Evolutionary conservation across 2,797 vertebrate genomes (phyloP).

Genomic region (Lateolabrax maculatus): DNA sequence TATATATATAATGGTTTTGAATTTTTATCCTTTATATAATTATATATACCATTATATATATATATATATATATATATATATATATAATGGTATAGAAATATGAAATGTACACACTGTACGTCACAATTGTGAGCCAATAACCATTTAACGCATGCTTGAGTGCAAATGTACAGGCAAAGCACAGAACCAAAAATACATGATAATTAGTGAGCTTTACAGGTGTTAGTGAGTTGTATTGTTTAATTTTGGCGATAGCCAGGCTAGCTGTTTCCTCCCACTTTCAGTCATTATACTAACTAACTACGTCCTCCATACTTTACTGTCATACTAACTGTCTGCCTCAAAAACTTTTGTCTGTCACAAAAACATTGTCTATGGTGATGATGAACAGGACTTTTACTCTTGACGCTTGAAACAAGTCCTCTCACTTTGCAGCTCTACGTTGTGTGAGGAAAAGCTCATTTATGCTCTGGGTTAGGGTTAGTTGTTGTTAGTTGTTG

Average conservation of each 20-base stretch:
- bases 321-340: too few species aligned
- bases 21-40: too few species aligned
- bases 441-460: not conserved
- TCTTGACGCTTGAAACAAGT: not conserved
- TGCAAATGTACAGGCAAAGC: not conserved
- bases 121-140: not conserved
- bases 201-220: not conserved
- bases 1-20: too few species aligned
- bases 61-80: too few species aligned
- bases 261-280: not conserved
- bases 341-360: not conserved
- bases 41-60: too few species aligned
- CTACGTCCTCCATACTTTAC: too few species aligned
- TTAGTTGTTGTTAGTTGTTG: not conserved
- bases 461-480: not conserved
- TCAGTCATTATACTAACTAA: not conserved
- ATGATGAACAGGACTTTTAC: not conserved
- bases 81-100: too few species aligned
- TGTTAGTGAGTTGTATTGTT: not conserved
- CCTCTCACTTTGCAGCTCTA: slow-evolving; percentile 5
- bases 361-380: not conserved
- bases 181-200: too few species aligned
- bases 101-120: too few species aligned
- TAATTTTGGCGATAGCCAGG: not conserved
- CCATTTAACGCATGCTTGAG: not conserved